These are phyloP conservation scores for Drosophila sordidula DNA, from an alignment of 2,888 invertebrate species.

Conservation along the genomic window DNA sequence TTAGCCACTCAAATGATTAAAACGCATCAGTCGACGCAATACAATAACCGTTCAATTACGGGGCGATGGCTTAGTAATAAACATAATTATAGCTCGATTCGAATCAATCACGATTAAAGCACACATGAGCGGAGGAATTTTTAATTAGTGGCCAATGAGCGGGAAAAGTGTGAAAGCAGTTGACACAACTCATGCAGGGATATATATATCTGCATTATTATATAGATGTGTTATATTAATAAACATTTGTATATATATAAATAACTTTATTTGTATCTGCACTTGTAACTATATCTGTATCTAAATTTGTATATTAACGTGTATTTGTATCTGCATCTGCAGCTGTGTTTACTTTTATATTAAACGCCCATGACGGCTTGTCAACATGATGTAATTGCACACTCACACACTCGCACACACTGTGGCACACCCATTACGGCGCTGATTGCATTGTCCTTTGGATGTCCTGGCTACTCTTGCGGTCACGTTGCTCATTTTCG, in stretches of 20 bases:
- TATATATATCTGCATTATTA: too few relatives aligned
- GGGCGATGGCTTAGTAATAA: conserved; percentile 8
- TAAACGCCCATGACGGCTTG: conserved; percentile 19
- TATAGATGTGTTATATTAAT: too few relatives aligned
- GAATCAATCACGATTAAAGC: conserved; percentile 4
- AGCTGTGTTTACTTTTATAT: conserved; percentile 4
- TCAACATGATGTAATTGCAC: conserved; percentile 47
- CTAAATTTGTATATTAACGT: too few relatives aligned
- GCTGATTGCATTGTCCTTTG: conserved; percentile 39
- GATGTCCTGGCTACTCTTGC: conserved; percentile 25
- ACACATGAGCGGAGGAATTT: conserved; percentile 14
- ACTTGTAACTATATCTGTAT: too few relatives aligned
- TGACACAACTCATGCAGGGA: not conserved
- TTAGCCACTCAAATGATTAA: not conserved
- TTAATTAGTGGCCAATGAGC: conserved; percentile 21
- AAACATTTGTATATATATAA: too few relatives aligned
- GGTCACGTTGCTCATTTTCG: conserved; percentile 77
- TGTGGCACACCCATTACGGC: not conserved
- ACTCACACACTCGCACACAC: not conserved
- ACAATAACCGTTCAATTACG: conserved; percentile 13
- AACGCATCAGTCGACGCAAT: not conserved
- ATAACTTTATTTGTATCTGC: too few relatives aligned
- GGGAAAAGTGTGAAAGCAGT: not conserved
- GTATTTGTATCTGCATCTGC: not conserved
- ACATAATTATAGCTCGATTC: conserved; percentile 8